These are phyloP conservation scores for Falco punctatus DNA, from an alignment of 2,113 vertebrate genomes.

Conservation along the genomic window DNA sequence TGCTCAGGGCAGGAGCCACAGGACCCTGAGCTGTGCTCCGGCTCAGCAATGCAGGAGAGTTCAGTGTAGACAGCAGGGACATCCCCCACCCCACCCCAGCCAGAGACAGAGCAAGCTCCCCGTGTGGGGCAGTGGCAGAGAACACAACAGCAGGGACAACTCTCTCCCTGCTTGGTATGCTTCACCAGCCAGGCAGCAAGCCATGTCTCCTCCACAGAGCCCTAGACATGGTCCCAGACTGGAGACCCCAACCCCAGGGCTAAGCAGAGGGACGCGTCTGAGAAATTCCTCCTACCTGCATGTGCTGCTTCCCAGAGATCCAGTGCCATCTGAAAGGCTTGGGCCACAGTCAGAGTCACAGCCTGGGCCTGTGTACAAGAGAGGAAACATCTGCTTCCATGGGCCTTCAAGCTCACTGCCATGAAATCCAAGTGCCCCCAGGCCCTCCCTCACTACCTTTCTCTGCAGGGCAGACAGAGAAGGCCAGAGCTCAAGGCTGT, in stretches of 20 bases:
- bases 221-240: not conserved
- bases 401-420: not conserved
- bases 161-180: not conserved
- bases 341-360: conserved; percentile 89
- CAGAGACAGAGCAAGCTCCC: not conserved
- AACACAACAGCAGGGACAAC: not conserved
- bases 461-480: not conserved
- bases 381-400: not conserved
- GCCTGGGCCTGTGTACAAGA: conserved; percentile 83
- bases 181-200: not conserved
- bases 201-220: not conserved
- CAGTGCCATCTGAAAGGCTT: conserved; percentile 90
- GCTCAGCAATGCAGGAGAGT: not conserved
- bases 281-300: conserved; percentile 75
- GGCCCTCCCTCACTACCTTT: not conserved
- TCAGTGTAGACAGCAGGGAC: not conserved
- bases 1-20: not conserved
- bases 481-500: not conserved
- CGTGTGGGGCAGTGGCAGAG: not conserved
- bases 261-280: not conserved
- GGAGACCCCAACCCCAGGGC: not conserved
- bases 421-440: not conserved
- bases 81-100: not conserved
- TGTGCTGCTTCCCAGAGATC: conserved; percentile 89
- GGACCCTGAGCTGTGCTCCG: not conserved